phyloP scores from a whole-genome alignment of 2,113 vertebrate species.

The Daubentonia madagascariensis region DNA sequence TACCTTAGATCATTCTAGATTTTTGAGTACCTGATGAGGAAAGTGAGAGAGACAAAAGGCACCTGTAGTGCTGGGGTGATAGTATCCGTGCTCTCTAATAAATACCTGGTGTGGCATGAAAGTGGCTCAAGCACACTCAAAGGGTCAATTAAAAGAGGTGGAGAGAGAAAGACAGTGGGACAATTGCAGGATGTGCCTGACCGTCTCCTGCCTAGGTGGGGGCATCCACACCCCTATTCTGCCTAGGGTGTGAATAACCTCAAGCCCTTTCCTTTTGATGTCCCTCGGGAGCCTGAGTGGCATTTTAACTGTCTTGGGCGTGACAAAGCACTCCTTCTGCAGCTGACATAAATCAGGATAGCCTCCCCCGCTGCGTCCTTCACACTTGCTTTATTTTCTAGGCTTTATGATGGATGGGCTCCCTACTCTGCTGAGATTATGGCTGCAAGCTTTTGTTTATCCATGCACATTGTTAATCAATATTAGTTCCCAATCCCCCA shows the following conservation, averaged over 20 bases:
- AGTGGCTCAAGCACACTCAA: constrained; percentile 30
- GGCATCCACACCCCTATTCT: neutral
- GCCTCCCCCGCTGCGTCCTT: neutral
- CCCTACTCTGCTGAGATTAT: neutral
- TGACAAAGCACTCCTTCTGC: neutral
- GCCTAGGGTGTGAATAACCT: neutral
- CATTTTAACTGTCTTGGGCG: neutral
- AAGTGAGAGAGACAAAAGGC: neutral
- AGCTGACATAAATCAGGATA: neutral
- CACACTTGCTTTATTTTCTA: neutral
- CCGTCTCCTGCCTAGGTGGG: neutral
- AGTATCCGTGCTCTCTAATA: neutral
- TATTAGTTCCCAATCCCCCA: neutral
- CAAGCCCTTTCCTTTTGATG: neutral
- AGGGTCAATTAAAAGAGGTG: constrained; percentile 63
- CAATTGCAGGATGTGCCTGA: neutral
- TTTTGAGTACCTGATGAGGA: neutral
- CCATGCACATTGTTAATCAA: neutral
- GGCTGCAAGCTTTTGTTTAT: neutral
- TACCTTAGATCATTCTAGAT: neutral
- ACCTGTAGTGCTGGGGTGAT: neutral
- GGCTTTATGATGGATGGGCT: neutral
- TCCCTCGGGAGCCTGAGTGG: neutral
- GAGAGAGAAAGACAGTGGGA: constrained; percentile 15
- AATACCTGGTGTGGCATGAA: constrained; percentile 7